Evolutionary conservation across 2,888 invertebrate species (phyloP).

Genomic region (Keiferia lycopersicella): DNA sequence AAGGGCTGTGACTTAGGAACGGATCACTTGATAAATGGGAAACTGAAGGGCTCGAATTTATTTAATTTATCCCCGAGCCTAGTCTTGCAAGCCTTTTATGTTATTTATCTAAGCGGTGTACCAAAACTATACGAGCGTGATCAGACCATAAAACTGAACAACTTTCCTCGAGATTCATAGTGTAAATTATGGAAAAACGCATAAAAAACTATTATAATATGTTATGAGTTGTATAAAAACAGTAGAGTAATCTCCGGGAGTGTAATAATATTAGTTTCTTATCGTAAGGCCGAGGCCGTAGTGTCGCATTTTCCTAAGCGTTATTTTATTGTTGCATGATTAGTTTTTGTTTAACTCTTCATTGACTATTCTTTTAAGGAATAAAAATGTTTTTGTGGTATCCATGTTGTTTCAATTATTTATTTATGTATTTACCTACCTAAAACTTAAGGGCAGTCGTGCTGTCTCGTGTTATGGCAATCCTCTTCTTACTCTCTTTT

Average conservation of each 20-base stretch:
- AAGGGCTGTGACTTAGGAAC: constrained; percentile 9
- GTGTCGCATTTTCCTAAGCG: constrained; percentile 50
- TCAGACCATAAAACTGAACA: too few relatives aligned
- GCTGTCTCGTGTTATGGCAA: neutral
- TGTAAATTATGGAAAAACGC: too few relatives aligned
- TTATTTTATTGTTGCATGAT: constrained; percentile 55
- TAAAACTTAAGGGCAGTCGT: neutral
- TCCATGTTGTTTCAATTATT: neutral
- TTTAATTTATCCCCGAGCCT: too few relatives aligned
- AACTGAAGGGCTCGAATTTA: neutral
- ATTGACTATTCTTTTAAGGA: constrained; percentile 50
- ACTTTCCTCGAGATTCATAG: too few relatives aligned
- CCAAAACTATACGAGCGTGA: too few relatives aligned
- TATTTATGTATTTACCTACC: neutral
- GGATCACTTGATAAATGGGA: neutral
- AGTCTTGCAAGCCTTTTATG: too few relatives aligned
- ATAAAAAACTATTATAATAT: neutral
- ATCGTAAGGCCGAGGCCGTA: constrained; percentile 39
- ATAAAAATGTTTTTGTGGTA: constrained; percentile 48
- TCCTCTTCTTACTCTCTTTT: too few relatives aligned
- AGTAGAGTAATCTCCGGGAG: constrained; percentile 18
- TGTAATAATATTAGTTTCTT: constrained; percentile 32
- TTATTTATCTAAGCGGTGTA: too few relatives aligned
- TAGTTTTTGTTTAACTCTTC: constrained; percentile 49
- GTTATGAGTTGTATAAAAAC: too few relatives aligned